Conservation (phyloP, 2,113 vertebrate species). For the Crotalus helleri region DNA sequence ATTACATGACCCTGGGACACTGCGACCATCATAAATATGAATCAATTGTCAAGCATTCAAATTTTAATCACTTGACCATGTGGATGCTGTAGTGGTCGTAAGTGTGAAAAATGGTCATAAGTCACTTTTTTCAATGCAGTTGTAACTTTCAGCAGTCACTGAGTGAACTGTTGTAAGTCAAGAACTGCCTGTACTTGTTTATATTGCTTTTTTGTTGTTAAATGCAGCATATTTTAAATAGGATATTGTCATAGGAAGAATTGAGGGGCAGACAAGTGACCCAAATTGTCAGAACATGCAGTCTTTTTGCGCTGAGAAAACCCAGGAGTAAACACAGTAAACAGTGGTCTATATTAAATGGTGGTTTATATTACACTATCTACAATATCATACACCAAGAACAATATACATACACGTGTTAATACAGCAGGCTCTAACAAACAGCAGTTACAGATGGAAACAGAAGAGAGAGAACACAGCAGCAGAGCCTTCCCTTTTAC, state of each 20-base stretch:
- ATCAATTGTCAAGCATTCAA: neutral
- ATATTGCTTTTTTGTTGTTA: neutral
- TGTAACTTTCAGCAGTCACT: neutral
- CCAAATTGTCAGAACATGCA: neutral
- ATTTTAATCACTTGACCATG: neutral
- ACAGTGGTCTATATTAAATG: too few relatives aligned
- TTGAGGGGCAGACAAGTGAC: constrained; percentile 14
- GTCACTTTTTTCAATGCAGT: neutral
- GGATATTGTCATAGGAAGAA: constrained; percentile 13
- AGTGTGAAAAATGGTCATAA: neutral
- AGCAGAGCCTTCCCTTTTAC: too few relatives aligned
- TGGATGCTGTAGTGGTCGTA: neutral
- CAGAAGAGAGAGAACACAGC: too few relatives aligned
- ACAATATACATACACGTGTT: too few relatives aligned
- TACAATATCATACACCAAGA: too few relatives aligned
- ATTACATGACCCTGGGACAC: neutral
- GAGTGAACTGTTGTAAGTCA: neutral
- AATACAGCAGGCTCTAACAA: too few relatives aligned
- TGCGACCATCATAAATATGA: neutral
- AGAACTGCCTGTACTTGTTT: neutral
- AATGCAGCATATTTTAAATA: neutral
- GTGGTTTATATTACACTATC: too few relatives aligned
- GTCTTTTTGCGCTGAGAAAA: too few relatives aligned
- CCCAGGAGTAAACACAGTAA: too few relatives aligned
- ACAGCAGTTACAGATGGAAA: too few relatives aligned